Evolutionary conservation across 2,888 invertebrate species (phyloP), one percentile per base, ranked within the genome.

Genomic region (Allolobophora icterica): DNA sequence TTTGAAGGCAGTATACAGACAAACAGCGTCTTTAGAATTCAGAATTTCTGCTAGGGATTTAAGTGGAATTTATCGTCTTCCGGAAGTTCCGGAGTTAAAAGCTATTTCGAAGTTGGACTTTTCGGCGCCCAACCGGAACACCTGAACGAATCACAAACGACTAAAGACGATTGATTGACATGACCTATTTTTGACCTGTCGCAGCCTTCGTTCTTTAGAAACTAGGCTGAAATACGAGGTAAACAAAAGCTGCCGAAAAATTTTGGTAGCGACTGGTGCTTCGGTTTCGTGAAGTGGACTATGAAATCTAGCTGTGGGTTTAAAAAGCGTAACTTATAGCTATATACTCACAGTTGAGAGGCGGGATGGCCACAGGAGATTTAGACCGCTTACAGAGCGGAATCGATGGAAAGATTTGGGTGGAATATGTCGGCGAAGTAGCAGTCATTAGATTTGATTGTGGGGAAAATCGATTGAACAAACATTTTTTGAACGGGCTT

Each of bases 391-490:
- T 40, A 52, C 91, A 91, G 83, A 90, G 52, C 34, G 91, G 91
- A 21, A n/a, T n/a, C 17, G 90, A 90, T 89, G 90, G 90, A 30
- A 30, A 42, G 34, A n/a, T 91, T 8, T 42, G 33, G 30, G 89
- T 91, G n/a, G 89, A 90, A 17, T 91, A 89, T 83, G 34, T 52
- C 24, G 91, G 87, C 30, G 84, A 91, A 40, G 71, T 91, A 0
- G 92, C 92, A 21, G 33, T 92, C 17, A 30, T 92, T 34, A 40
- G 30, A 19, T 84, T 92, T 21, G 90, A 92, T 33, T 40, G 91
- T n/a, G 92, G 92, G 5, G 89, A 92, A 90, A 92, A 92, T 90
- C 45, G 91, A 40, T 40, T 91, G 33, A 92, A 91, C 90, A 24
- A 0, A 24, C 33, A 45, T 5, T 92, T 92, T 52, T 24, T 92